Evolutionary conservation across 2,797 vertebrate species (phyloP), one percentile per base, ranked within the genome.

Genomic region (Centroberyx gerrardi): DNA sequence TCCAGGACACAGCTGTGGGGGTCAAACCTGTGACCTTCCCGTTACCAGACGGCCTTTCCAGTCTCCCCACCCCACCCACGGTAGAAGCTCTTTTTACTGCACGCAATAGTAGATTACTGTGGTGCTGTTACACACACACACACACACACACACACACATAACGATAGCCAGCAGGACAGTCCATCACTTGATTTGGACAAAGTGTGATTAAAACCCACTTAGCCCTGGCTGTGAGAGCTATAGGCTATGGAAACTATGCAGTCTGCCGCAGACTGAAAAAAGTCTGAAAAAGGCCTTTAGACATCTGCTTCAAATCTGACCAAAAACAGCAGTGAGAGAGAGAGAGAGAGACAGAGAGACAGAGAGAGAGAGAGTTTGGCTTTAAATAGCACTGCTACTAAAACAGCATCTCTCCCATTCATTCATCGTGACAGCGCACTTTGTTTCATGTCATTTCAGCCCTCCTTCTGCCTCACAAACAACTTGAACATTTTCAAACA

Each of bases 151-250:
- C 46, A 76, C 60, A 82, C 53, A 67, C 29, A 49, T 15, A 56
- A 80, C 22, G 52, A 72, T 64, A 70, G 72, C 51, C 63, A 62
- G 74, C 76, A 78, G 81, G 66, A 88, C 66, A 66, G 82, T 88
- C 82, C 86, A 92, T 94, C 91, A 90, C 89, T 90, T 91, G 86
- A 90, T 88, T 88, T 87, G 66, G 78, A 90, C 82, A 84, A 83
- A 91, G 90, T 87, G 83, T 90, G 92, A 92, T 94, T 94, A 94
- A 94, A 94, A 90, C 75, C 88, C 89, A 90, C 90, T 93, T 87
- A 90, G 78, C 82, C 67, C 75, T 74, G 80, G 69, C 82, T 85
- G 82, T 68, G 83, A 90, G 86, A 60, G 67, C 80, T 73, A 22
- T 58, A 73, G 62, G 63, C 80, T 78, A 84, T 85, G 93, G 90